Evolutionary conservation across 2,797 vertebrate species (phyloP), one percentile per base, ranked within the genome.

Genomic region (Enteromius fasciolatus): DNA sequence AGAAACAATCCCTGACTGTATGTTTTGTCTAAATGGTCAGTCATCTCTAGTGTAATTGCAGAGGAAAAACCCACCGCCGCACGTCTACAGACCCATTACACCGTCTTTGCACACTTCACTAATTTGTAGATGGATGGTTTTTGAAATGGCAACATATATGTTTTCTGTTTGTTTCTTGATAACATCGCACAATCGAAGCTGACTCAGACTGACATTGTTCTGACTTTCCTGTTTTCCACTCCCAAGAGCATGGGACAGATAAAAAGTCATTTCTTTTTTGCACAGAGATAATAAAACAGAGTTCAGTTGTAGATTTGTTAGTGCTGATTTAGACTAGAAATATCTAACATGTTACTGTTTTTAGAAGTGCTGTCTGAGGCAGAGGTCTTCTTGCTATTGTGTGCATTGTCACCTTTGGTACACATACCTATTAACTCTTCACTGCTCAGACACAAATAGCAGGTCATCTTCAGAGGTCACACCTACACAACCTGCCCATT

Each of bases 181-280:
- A 14, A 83, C 88, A 86, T 89, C 84, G 87, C 87, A 91, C 91
- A 94, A 92, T 91, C 80, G 67, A 87, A 90, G 90, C 89, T 90
- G 86, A 91, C 86, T 92, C 85, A 85, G 88, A 87, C 88, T 89
- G 86, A 91, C 93, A 94, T 95, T 95, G 93, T 94, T 92, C 83
- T 69, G 89, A 67, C 83, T 90, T 94, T 95, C 94, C 94, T 95
- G 94, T 95, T 95, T 95, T 94, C 67, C 0, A 87, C 89, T 86
- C 28, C 28, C 4, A 61, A 70, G 68, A 31, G 23, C 20, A 61
- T 46, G 11, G 61, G 12, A 68, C 44, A 70, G 66, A 80, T 33
- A 59, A 57, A 79, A 67, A 75, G 3, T 0, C 6, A 18, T 39
- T 25, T n/a, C 1, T 50, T 63, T 46, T 67, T 79, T 76, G 54